Conservation (phyloP, 2,888 invertebrate species). For the Allygus modestus region DNA sequence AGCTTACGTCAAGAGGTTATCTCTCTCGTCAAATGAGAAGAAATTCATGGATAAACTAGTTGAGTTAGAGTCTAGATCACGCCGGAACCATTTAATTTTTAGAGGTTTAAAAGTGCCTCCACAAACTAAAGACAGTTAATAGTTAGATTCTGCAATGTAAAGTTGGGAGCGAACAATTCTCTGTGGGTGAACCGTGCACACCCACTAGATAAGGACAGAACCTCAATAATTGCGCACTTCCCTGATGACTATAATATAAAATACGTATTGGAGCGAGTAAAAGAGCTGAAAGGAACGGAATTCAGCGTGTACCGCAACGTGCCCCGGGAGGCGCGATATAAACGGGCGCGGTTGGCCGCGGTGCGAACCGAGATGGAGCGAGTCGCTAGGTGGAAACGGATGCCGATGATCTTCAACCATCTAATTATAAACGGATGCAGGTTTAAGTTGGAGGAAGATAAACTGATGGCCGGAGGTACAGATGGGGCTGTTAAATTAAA, state of each 20-base stretch:
- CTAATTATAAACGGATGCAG: background rate
- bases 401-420: conserved; percentile 42
- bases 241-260: conserved; percentile 34
- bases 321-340: background rate
- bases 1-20: background rate
- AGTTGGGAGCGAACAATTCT: background rate
- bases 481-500: conserved; percentile 24
- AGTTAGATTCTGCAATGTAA: background rate
- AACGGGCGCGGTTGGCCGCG: conserved; percentile 6
- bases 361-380: conserved; percentile 35
- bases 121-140: background rate
- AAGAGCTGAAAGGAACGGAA: conserved; percentile 20
- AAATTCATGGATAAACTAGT: background rate
- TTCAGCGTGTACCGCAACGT: conserved; percentile 18
- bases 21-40: background rate
- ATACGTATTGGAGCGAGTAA: background rate
- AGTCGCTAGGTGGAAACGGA: background rate
- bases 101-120: conserved; percentile 6
- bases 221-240: conserved; percentile 30
- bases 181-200: conserved; percentile 46
- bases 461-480: conserved; percentile 15
- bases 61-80: conserved; percentile 35
- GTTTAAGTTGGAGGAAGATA: conserved; percentile 25
- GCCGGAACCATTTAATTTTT: conserved; percentile 45
- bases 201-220: conserved; percentile 21